These are phyloP conservation scores for Stratiomys singularior DNA, from an alignment of 2,888 invertebrate species.

Conservation along the genomic window DNA sequence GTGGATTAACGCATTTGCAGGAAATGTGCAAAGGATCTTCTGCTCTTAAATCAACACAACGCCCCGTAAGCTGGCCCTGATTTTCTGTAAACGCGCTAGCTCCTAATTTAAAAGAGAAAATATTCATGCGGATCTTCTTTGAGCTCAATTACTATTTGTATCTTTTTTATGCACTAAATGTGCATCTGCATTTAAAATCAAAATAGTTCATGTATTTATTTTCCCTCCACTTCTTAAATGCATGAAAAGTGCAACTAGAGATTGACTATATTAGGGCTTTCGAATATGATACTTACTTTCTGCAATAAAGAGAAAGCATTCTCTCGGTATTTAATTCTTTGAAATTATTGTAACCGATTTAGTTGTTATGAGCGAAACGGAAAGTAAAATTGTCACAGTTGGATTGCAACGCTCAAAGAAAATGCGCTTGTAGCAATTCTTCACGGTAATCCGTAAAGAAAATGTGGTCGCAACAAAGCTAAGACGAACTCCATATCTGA, in stretches of 20 bases:
- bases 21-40: not conserved
- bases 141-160: not conserved
- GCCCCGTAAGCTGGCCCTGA: not conserved
- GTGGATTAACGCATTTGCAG: not conserved
- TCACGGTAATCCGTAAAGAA: too few relatives aligned
- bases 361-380: too few relatives aligned
- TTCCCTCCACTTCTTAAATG: not conserved
- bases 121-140: not conserved
- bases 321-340: too few relatives aligned
- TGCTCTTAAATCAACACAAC: slow-evolving; percentile 9
- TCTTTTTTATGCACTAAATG: slow-evolving; percentile 63
- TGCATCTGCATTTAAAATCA: slow-evolving; percentile 54
- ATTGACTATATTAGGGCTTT: too few relatives aligned
- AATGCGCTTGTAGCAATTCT: too few relatives aligned
- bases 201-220: slow-evolving; percentile 19
- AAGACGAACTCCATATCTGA: too few relatives aligned
- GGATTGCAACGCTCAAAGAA: too few relatives aligned
- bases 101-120: slow-evolving; percentile 20
- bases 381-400: too few relatives aligned
- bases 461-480: too few relatives aligned
- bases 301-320: too few relatives aligned
- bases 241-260: not conserved
- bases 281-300: too few relatives aligned
- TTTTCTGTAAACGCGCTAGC: not conserved
- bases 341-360: too few relatives aligned